These are phyloP conservation scores for Mechanitis messenoides DNA, from an alignment of 2,888 invertebrate species.

Conservation along the genomic window DNA sequence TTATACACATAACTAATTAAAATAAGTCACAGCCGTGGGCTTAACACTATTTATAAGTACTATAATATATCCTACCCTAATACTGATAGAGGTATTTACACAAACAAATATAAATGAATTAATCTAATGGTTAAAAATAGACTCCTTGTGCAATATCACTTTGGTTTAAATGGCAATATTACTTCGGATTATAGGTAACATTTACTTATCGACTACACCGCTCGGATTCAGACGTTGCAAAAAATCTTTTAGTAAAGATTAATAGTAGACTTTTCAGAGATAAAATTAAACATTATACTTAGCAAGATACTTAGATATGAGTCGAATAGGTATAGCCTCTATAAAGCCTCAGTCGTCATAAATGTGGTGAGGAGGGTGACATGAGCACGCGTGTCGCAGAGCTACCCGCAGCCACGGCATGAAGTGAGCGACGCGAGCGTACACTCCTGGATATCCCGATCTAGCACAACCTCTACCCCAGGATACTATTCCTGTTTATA, in stretches of 20 bases:
- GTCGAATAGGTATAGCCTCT: constrained; percentile 20
- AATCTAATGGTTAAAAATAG: constrained; percentile 7
- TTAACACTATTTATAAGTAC: constrained; percentile 8
- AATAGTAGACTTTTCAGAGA: too few species aligned
- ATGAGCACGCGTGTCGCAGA: constrained; percentile 62
- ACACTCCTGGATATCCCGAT: constrained; percentile 73
- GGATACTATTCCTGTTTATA: constrained; percentile 80
- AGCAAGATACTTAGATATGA: not conserved
- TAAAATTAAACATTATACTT: not conserved
- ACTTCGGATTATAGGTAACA: constrained; percentile 12
- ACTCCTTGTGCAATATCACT: constrained; percentile 22
- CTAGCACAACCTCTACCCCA: constrained; percentile 87
- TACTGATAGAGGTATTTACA: constrained; percentile 29
- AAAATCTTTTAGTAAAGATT: too few species aligned
- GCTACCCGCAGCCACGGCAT: constrained; percentile 65
- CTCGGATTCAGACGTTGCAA: too few species aligned
- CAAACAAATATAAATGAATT: constrained; percentile 5
- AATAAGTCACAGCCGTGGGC: constrained; percentile 33
- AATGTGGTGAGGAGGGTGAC: constrained; percentile 48
- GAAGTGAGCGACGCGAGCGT: constrained; percentile 62
- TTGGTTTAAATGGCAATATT: constrained; percentile 29
- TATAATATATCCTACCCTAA: constrained; percentile 24
- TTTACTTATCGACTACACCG: not conserved
- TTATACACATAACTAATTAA: constrained; percentile 10
- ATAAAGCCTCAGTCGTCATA: constrained; percentile 18